A percentile compares a stretch with the other conserved stretches of the same genome.
Conservation (phyloP, 2,797 vertebrate genomes). For the Mus caroli region DNA sequence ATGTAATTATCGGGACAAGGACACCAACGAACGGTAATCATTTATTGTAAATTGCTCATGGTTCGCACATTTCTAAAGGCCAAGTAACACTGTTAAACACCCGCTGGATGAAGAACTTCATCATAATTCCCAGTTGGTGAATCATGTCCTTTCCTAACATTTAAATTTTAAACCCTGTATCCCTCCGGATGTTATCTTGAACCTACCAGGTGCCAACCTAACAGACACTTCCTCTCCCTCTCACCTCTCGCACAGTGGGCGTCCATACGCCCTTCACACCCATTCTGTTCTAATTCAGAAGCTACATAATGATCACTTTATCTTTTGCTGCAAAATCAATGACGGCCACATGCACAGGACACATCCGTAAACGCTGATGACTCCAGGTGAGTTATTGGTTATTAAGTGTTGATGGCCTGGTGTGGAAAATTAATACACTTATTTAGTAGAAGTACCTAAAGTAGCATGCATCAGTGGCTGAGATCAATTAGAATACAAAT, state of each 20-base stretch:
- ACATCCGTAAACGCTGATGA: conserved; percentile 71
- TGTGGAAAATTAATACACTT: conserved; percentile 84
- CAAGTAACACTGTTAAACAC: conserved; percentile 86
- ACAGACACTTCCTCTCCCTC: conserved; percentile 77
- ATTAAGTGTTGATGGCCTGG: conserved; percentile 76
- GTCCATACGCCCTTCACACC: conserved; percentile 80
- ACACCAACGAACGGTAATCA: conserved; percentile 76
- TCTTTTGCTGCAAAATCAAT: conserved; percentile 84
- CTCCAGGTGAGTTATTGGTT: conserved; percentile 80
- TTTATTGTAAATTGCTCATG: conserved; percentile 89
- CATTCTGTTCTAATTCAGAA: conserved; percentile 77
- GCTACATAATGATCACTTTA: conserved; percentile 82
- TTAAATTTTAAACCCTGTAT: conserved; percentile 72
- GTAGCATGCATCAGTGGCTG: conserved; percentile 77
- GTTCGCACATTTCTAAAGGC: conserved; percentile 86
- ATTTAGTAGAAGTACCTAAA: conserved; percentile 84
- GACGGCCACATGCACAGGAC: conserved; percentile 84
- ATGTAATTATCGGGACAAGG: neutral
- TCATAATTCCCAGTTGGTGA: conserved; percentile 77
- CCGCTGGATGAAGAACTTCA: conserved; percentile 85
- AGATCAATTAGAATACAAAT: conserved; percentile 83
- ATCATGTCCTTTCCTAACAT: conserved; percentile 76
- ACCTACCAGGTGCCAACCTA: conserved; percentile 73
- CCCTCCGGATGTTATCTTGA: conserved; percentile 80
- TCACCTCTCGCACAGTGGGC: conserved; percentile 81